Conservation (phyloP, 23 tunicate genomes). For the Diplosoma virens region DNA sequence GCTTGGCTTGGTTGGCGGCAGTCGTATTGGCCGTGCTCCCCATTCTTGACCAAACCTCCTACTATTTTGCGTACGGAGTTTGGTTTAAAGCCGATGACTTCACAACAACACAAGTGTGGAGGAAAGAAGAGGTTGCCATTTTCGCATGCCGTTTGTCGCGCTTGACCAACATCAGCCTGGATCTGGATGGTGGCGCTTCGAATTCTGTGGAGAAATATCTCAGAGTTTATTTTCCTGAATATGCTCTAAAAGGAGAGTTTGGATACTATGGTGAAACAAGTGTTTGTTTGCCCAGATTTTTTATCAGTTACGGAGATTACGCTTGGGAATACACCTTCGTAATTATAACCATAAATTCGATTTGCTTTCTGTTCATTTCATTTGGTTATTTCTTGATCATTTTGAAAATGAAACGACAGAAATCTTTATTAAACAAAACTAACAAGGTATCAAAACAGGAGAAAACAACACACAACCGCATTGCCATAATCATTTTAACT, state of each 20-base stretch:
- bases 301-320: constrained; percentile 1
- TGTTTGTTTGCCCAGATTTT: constrained; percentile 49
- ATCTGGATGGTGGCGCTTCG: not conserved
- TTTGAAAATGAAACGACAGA: too few relatives aligned
- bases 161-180: not conserved
- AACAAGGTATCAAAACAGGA: too few relatives aligned
- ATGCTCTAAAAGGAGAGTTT: not conserved
- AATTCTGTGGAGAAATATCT: not conserved
- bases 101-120: not conserved
- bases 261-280: constrained; percentile 51
- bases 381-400: too few relatives aligned
- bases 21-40: constrained; percentile 11
- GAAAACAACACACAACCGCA: too few relatives aligned
- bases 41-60: not conserved
- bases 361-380: too few relatives aligned
- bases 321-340: constrained; percentile 32
- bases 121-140: not conserved
- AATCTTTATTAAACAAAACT: too few relatives aligned
- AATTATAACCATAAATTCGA: constrained; percentile 29
- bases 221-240: not conserved
- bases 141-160: not conserved
- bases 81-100: constrained; percentile 14
- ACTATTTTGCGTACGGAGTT: constrained; percentile 9
- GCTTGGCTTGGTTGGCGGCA: constrained; percentile 18
- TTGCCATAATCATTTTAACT: too few relatives aligned